A percentile compares a stretch with the other conserved stretches of the same genome.
phyloP scores from a whole-genome alignment of 1,140 invertebrate genomes.

The Luehdorfia chinensis region DNA sequence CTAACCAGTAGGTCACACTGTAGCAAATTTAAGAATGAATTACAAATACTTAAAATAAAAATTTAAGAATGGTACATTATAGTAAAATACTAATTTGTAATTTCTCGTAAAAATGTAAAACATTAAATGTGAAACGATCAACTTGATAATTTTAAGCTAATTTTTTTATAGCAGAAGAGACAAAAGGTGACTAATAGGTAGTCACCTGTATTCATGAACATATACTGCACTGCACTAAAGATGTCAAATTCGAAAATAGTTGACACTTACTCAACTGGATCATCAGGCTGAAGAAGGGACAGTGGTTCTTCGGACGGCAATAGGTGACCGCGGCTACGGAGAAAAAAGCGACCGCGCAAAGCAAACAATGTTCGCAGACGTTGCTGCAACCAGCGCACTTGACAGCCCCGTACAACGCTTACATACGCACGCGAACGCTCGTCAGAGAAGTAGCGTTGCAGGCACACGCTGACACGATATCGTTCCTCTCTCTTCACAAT shows the following conservation, averaged over 20 bases:
- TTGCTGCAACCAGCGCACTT: slow-evolving; percentile 28
- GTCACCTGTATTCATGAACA: too few relatives aligned
- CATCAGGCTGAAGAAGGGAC: slow-evolving; percentile 22
- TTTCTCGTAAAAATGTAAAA: neutral
- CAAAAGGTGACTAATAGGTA: too few relatives aligned
- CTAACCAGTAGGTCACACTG: too few relatives aligned
- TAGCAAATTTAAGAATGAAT: too few relatives aligned
- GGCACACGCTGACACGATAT: slow-evolving; percentile 26
- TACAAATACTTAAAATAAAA: too few relatives aligned
- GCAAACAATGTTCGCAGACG: slow-evolving; percentile 23
- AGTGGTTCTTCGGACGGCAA: slow-evolving; percentile 26
- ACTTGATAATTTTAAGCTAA: too few relatives aligned
- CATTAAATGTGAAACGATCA: neutral
- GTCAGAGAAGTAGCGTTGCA: slow-evolving; percentile 29
- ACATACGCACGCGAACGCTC: slow-evolving; percentile 26
- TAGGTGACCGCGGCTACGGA: slow-evolving; percentile 25
- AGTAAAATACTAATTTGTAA: too few relatives aligned
- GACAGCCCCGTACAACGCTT: slow-evolving; percentile 5
- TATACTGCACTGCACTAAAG: too few relatives aligned
- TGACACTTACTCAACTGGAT: slow-evolving; percentile 24
- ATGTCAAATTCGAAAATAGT: neutral
- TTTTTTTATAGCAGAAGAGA: too few relatives aligned
- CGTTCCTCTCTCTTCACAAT: neutral
- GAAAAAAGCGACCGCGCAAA: slow-evolving; percentile 20
- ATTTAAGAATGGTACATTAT: too few relatives aligned